Conservation (phyloP, 2,797 vertebrate genomes). For the Sebastes hubbsi region DNA sequence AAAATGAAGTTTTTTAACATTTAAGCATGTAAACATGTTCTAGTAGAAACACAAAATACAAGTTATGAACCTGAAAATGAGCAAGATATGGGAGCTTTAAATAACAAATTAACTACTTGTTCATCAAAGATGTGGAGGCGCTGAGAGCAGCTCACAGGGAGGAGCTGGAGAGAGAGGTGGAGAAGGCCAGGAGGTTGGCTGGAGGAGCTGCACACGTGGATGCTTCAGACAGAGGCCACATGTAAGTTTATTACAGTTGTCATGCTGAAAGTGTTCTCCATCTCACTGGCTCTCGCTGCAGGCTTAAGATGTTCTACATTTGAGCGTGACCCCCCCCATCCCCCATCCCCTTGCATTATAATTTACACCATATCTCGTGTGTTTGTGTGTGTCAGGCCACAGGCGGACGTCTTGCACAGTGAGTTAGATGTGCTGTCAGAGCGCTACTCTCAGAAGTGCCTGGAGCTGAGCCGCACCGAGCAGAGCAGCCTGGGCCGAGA, state of each 20-base stretch:
- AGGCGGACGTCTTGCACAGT: conserved; percentile 82
- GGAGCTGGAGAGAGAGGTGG: conserved; percentile 86
- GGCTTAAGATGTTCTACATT: conserved; percentile 34
- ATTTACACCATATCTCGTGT: conserved; percentile 15
- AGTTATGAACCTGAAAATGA: too few relatives aligned
- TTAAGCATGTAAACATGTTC: too few relatives aligned
- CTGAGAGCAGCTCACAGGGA: conserved; percentile 89
- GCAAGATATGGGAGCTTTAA: too few relatives aligned
- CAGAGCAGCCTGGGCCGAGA: conserved; percentile 83
- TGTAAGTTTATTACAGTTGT: conserved; percentile 79
- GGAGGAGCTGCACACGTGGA: conserved; percentile 77
- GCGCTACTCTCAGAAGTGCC: conserved; percentile 90
- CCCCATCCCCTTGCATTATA: neutral
- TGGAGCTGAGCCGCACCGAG: conserved; percentile 86
- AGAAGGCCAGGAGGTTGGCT: conserved; percentile 81
- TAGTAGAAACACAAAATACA: too few relatives aligned
- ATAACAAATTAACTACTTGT: neutral
- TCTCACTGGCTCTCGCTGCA: conserved; percentile 14
- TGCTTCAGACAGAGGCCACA: conserved; percentile 77
- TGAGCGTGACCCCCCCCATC: neutral
- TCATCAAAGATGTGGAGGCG: conserved; percentile 86
- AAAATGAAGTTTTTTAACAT: fast-evolving
- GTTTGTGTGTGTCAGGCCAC: conserved; percentile 78
- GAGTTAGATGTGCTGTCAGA: conserved; percentile 91
- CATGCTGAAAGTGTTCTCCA: neutral